These are phyloP conservation scores for Steatocranus sp. DNA, from an alignment of 2,797 vertebrate species.

Conservation along the genomic window DNA sequence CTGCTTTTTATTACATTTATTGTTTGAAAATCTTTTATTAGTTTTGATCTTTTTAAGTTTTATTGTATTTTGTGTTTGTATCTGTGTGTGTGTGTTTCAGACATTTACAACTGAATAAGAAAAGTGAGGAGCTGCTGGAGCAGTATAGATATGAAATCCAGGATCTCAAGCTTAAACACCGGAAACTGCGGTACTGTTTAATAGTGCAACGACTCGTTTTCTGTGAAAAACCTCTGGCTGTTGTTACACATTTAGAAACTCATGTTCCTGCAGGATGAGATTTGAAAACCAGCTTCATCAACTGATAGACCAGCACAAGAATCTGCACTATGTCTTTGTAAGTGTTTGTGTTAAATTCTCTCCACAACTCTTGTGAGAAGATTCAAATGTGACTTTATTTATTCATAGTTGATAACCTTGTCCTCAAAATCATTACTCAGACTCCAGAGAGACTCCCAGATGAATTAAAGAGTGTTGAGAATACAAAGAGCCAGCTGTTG, in stretches of 20 bases:
- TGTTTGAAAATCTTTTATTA: not conserved
- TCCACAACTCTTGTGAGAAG: not conserved
- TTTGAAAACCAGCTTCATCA: conserved; percentile 76
- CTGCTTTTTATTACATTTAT: not conserved
- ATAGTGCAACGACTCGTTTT: not conserved
- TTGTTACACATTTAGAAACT: not conserved
- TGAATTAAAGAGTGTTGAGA: conserved; percentile 62
- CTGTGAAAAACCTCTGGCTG: not conserved
- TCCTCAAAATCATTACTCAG: conserved; percentile 30
- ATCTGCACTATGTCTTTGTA: conserved; percentile 71
- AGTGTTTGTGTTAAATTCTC: conserved; percentile 16
- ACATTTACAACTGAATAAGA: conserved; percentile 58
- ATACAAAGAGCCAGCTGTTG: conserved; percentile 58
- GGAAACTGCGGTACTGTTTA: conserved; percentile 67
- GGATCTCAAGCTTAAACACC: conserved; percentile 72
- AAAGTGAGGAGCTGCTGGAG: conserved; percentile 61
- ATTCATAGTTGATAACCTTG: not conserved
- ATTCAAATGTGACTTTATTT: not conserved
- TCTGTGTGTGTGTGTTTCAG: conserved; percentile 40
- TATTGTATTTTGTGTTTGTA: not conserved
- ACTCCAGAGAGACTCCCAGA: conserved; percentile 62
- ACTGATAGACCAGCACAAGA: conserved; percentile 74
- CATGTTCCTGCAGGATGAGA: conserved; percentile 64
- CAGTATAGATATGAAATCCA: conserved; percentile 75
- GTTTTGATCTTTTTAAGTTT: not conserved